These are phyloP conservation scores for Tragulus kanchil DNA, from an alignment of 2,113 vertebrate genomes.

Conservation along the genomic window DNA sequence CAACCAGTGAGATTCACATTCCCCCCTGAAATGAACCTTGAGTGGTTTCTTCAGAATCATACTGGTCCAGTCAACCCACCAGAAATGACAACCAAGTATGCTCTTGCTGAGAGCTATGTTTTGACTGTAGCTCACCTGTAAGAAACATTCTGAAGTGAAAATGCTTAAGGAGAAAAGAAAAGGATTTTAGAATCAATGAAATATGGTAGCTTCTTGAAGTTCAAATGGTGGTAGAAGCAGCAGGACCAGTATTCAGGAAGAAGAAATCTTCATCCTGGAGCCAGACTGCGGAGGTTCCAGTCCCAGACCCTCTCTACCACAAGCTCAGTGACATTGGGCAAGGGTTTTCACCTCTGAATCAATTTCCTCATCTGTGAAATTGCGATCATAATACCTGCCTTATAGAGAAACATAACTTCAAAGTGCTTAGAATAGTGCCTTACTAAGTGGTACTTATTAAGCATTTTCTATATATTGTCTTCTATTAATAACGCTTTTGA, in stretches of 20 bases:
- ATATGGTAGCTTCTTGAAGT: background rate
- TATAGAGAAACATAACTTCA: background rate
- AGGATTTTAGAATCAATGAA: background rate
- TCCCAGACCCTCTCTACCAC: background rate
- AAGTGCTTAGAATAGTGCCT: background rate
- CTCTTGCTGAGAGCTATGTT: background rate
- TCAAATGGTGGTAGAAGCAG: background rate
- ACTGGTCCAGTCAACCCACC: background rate
- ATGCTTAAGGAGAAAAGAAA: background rate
- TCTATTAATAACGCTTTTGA: background rate
- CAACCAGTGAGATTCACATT: background rate
- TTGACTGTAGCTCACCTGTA: background rate
- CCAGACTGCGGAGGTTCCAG: background rate
- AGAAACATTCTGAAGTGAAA: constrained; percentile 12
- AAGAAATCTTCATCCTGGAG: background rate
- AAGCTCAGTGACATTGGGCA: background rate
- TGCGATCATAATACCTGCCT: background rate
- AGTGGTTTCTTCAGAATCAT: constrained; percentile 1
- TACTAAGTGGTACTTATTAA: background rate
- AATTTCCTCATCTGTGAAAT: background rate
- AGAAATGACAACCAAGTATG: background rate
- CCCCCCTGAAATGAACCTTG: background rate
- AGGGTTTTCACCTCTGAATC: background rate
- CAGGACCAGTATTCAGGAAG: background rate
- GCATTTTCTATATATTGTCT: background rate